Evolutionary conservation across 1,140 invertebrate species (phyloP).

Genomic region (Pinna nobilis): DNA sequence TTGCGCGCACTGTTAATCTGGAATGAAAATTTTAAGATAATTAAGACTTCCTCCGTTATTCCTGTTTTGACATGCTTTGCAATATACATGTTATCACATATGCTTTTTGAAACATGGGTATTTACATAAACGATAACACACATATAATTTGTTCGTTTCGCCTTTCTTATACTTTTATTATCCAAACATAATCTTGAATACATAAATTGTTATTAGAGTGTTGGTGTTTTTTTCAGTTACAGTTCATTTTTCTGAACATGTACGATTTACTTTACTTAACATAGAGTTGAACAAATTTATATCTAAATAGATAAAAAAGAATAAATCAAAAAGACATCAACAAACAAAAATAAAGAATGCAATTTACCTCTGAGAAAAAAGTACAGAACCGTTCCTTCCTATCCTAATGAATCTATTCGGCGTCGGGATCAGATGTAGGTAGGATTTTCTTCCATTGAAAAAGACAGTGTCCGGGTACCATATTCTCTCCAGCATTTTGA

Average conservation of each 20-base stretch:
- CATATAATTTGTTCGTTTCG: background rate
- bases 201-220: no score
- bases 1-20: slow-evolving; percentile 84
- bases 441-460: slow-evolving; percentile 74
- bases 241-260: no score
- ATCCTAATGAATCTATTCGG: slow-evolving; percentile 73
- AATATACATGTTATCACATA: background rate
- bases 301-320: no score
- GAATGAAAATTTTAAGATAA: background rate
- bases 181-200: no score
- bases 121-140: background rate
- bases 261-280: no score
- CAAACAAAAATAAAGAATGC: background rate
- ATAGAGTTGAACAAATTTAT: no score
- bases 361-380: slow-evolving; percentile 68
- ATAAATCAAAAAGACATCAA: no score
- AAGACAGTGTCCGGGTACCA: slow-evolving; percentile 74
- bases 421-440: slow-evolving; percentile 73
- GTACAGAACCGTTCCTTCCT: slow-evolving; percentile 64
- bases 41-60: background rate
- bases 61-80: background rate
- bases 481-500: slow-evolving; percentile 65
- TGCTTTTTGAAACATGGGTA: background rate
- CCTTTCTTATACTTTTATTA: background rate
- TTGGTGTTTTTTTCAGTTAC: no score